Evolutionary conservation across 2,113 vertebrate species (phyloP).

Genomic region (Panthera tigris): DNA sequence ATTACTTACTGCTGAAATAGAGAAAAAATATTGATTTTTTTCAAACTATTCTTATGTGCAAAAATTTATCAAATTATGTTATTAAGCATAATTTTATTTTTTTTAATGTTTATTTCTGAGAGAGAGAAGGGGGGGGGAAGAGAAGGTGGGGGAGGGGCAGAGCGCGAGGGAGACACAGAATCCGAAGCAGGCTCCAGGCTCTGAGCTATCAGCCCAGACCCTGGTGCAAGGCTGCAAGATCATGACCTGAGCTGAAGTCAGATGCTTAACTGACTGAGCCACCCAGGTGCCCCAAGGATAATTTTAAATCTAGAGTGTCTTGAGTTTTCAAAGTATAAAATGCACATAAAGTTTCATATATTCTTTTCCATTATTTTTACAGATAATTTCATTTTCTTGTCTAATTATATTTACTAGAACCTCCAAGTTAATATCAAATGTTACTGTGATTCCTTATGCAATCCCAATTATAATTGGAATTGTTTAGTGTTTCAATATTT

Average conservation of each 20-base stretch:
- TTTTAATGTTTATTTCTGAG: no score
- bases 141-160: no score
- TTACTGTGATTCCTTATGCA: not conserved
- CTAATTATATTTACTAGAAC: not conserved
- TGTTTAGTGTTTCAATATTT: not conserved
- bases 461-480: not conserved
- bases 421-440: not conserved
- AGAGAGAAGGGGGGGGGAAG: no score
- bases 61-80: not conserved
- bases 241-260: no score
- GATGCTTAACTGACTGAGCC: no score
- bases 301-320: not conserved
- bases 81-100: not conserved
- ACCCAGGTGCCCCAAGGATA: not conserved
- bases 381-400: slow-evolving; percentile 23
- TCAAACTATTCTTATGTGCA: not conserved
- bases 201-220: no score
- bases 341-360: not conserved
- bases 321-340: not conserved
- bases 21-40: slow-evolving; percentile 6
- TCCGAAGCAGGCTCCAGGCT: no score
- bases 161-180: no score
- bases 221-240: no score
- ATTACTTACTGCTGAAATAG: not conserved
- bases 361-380: not conserved